phyloP scores from a whole-genome alignment of 1,140 invertebrate genomes.

The Tetramorium alpestre region DNA sequence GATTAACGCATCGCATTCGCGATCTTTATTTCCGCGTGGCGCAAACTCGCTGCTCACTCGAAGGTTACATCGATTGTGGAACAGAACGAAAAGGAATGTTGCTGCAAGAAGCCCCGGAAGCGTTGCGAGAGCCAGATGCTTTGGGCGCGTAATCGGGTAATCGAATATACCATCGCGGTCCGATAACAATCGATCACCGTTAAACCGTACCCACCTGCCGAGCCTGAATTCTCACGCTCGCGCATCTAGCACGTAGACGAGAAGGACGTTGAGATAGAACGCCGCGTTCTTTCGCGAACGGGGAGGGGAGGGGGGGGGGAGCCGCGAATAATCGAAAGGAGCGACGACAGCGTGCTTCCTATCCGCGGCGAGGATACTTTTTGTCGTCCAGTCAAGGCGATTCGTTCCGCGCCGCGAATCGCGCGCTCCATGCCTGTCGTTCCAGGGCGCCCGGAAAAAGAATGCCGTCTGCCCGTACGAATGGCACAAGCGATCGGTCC shows the following conservation, averaged over 20 bases:
- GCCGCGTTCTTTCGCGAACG: background rate
- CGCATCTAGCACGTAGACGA: background rate
- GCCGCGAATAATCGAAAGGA: constrained; percentile 49
- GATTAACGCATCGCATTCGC: background rate
- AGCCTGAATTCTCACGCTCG: constrained; percentile 35
- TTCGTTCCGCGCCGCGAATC: constrained; percentile 47
- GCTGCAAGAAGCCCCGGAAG: constrained; percentile 22
- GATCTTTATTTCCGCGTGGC: background rate
- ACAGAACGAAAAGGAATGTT: background rate
- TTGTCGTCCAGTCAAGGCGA: constrained; percentile 6
- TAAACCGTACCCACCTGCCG: background rate
- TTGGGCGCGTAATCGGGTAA: constrained; percentile 21
- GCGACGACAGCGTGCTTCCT: constrained; percentile 12
- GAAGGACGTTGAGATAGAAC: background rate
- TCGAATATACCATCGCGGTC: constrained; percentile 15
- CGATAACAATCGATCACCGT: constrained; percentile 37
- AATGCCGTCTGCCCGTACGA: constrained; percentile 17
- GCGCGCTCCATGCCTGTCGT: constrained; percentile 10
- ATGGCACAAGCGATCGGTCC: constrained; percentile 16
- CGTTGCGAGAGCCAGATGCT: background rate
- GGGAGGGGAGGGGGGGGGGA: background rate
- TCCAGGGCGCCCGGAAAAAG: background rate
- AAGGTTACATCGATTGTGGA: background rate
- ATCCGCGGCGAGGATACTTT: constrained; percentile 50
- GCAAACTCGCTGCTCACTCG: background rate